phyloP scores from a whole-genome alignment of 1,140 invertebrate genomes.

The Ectropis grisescens region DNA sequence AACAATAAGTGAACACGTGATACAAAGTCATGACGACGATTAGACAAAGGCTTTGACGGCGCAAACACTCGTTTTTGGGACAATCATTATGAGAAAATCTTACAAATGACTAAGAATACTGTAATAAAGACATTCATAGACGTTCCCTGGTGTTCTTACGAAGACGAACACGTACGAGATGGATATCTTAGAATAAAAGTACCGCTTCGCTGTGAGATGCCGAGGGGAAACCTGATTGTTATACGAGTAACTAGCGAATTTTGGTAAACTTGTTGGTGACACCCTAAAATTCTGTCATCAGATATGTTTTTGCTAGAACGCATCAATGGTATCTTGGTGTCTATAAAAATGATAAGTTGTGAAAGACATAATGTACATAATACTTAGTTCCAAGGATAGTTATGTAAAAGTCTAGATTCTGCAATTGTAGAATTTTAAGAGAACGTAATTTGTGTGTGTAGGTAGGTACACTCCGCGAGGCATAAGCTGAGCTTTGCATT shows the following conservation, averaged over 20 bases:
- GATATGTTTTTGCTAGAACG: slow-evolving; percentile 27
- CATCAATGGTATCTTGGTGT: too few relatives aligned
- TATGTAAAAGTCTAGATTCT: too few relatives aligned
- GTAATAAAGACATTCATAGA: slow-evolving; percentile 69
- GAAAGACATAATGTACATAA: too few relatives aligned
- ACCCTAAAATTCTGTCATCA: slow-evolving; percentile 11
- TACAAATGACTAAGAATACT: slow-evolving; percentile 64
- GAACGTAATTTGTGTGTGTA: too few relatives aligned
- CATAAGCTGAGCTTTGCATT: too few relatives aligned
- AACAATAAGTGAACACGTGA: slow-evolving; percentile 19
- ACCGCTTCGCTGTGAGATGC: slow-evolving; percentile 51
- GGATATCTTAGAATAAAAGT: slow-evolving; percentile 63
- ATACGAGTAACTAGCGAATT: slow-evolving; percentile 37
- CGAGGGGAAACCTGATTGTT: slow-evolving; percentile 39
- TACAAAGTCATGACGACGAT: slow-evolving; percentile 39
- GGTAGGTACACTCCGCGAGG: too few relatives aligned
- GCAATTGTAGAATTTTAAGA: too few relatives aligned
- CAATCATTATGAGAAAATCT: slow-evolving; percentile 71
- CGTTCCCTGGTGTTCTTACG: slow-evolving; percentile 53
- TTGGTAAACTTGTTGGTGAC: slow-evolving; percentile 20
- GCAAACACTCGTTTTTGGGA: slow-evolving; percentile 58
- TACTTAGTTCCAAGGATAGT: too few relatives aligned
- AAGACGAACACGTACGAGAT: slow-evolving; percentile 62
- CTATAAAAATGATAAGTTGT: too few relatives aligned
- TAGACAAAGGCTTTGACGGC: slow-evolving; percentile 64